Base-by-base conservation (phyloP, 2,888 invertebrate genomes). In the Heterodera filipjevi region DNA sequence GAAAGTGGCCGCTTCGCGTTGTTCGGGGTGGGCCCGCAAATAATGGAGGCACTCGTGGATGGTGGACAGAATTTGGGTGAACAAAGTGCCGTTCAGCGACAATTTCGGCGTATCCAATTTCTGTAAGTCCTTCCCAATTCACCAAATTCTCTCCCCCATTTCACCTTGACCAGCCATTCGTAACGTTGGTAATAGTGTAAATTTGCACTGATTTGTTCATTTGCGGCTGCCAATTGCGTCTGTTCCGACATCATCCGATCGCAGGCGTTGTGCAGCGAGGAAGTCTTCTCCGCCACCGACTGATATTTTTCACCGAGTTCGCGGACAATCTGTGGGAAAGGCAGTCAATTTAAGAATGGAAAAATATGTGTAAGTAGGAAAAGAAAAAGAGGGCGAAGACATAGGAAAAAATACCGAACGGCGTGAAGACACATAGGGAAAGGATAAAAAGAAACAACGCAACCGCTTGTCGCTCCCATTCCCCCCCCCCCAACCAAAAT, bases 141-240 rank as follows among this genome's bases (percentile, higher is more conserved):
- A 12, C 39, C 12, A 39, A 39, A 49, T 3, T 49, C 49, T n/a
- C 19, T 71, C 39, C 32, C 27, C 3, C 33, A 53, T 27, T 46
- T 44, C 39, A 83, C 84, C 82, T 88, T 89, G 85, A 88, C 86
- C 64, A 88, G 85, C 79, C 83, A 81, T 80, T 88, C 87, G 35
- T 86, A 87, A 75, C 89, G 88, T 35, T 86, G 85, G 81, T 89
- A 88, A 77, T 86, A 89, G 78, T 89, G 84, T 22, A 88, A 81
- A 81, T 89, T 89, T 14, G 87, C 84, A 72, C 85, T 87, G 76
- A 88, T 85, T 70, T 86, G 85, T 76, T 89, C 87, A n/a, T 85
- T 82, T 33, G 85, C 87, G 1, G 86, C 84, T 0, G 88, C 86
- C 10, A 88, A 77, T 35, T 86, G 85, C 12, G 87, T 88, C 80